These are phyloP conservation scores for Lydus trimaculatus DNA, from an alignment of 2,888 invertebrate genomes.

Conservation along the genomic window DNA sequence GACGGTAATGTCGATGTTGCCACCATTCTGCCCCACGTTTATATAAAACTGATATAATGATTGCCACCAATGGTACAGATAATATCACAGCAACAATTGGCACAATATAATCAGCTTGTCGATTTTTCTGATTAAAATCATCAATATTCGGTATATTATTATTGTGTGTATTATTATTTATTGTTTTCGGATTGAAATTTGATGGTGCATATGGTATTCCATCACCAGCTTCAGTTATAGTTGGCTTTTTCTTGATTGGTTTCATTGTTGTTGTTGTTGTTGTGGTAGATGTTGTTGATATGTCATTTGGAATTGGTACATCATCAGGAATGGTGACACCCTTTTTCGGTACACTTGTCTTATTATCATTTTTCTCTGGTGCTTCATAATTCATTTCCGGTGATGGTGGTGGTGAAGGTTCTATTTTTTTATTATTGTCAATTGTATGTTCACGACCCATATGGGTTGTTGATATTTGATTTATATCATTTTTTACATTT, in stretches of 20 bases:
- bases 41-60: conserved; percentile 71
- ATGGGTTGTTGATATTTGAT: not conserved
- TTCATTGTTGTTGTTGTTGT: conserved; percentile 20
- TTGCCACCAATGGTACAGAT: conserved; percentile 76
- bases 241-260: conserved; percentile 29
- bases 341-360: conserved; percentile 48
- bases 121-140: conserved; percentile 31
- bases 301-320: conserved; percentile 5
- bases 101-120: conserved; percentile 71
- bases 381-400: conserved; percentile 11
- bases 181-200: conserved; percentile 9
- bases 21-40: conserved; percentile 82
- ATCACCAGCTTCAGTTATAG: conserved; percentile 32
- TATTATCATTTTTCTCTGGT: conserved; percentile 39
- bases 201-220: conserved; percentile 11
- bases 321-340: conserved; percentile 40
- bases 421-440: conserved; percentile 8
- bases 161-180: conserved; percentile 12
- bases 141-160: conserved; percentile 52
- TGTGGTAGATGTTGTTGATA: conserved; percentile 13
- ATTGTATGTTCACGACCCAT: conserved; percentile 22
- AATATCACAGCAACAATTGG: conserved; percentile 78
- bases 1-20: conserved; percentile 84
- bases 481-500: not conserved
- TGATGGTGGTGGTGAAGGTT: too few species aligned